phyloP scores from a whole-genome alignment of 2,888 invertebrate genomes.

The Drosophila cognata region DNA sequence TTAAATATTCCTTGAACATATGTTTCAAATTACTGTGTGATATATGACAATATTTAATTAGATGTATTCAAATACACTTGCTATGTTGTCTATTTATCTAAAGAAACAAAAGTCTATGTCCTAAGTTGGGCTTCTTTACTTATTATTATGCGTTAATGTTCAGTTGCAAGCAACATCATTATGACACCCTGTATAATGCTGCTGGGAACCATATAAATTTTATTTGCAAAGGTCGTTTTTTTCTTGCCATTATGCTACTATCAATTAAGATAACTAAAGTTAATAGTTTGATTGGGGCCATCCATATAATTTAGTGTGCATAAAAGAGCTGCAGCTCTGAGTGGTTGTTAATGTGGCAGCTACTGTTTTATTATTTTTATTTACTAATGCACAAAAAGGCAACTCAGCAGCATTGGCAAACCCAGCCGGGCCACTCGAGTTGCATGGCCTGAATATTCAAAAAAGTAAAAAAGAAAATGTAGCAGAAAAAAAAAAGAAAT shows the following conservation, averaged over 20 bases:
- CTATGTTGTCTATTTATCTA: neutral
- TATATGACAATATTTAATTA: neutral
- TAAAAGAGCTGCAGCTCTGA: constrained; percentile 45
- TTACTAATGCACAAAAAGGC: constrained; percentile 31
- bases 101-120: neutral
- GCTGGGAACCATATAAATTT: constrained; percentile 14
- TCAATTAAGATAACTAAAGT: constrained; percentile 50
- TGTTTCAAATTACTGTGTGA: neutral
- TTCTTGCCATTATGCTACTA: constrained; percentile 38
- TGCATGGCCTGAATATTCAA: constrained; percentile 28
- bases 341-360: constrained; percentile 26
- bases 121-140: neutral
- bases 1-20: neutral
- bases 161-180: neutral
- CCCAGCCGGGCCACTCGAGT: constrained; percentile 1
- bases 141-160: neutral
- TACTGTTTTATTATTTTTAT: constrained; percentile 32
- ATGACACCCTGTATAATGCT: constrained; percentile 2
- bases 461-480: constrained; percentile 22
- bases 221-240: constrained; percentile 23
- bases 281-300: constrained; percentile 27
- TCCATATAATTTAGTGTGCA: constrained; percentile 65
- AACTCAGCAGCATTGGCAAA: constrained; percentile 7
- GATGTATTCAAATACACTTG: neutral
- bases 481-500: constrained; percentile 28